Percentiles rank a stretch among this genome's conserved stretches.
Evolutionary conservation across 2,113 vertebrate genomes (phyloP).

Genomic region (Gobiocypris rarus): DNA sequence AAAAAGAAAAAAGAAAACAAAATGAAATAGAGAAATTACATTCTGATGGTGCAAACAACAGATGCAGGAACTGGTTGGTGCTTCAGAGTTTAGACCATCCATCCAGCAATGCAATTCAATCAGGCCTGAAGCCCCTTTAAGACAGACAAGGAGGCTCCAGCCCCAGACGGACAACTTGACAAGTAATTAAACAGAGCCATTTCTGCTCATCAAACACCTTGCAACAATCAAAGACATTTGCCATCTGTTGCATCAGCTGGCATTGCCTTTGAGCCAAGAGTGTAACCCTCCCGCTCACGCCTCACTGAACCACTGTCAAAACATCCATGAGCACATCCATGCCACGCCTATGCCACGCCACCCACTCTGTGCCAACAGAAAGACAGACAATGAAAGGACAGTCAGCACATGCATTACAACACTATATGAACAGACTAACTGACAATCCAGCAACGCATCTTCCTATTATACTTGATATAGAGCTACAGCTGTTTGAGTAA

Average conservation of each 20-base stretch:
- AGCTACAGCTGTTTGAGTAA: conserved; percentile 3
- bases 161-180: conserved; percentile 82
- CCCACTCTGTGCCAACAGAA: not conserved
- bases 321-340: conserved; percentile 34
- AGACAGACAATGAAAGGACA: not conserved
- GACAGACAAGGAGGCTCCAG: conserved; percentile 78
- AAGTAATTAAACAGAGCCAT: conserved; percentile 92
- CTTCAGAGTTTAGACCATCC: no score
- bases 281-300: conserved; percentile 35
- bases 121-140: conserved; percentile 52
- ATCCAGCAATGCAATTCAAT: conserved; percentile 16
- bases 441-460: not conserved
- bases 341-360: not conserved
- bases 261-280: conserved; percentile 65
- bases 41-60: not conserved
- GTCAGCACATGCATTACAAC: not conserved
- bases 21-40: not conserved
- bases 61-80: not conserved
- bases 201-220: conserved; percentile 84
- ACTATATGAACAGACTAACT: conserved; percentile 6
- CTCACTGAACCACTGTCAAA: conserved; percentile 50
- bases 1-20: conserved; percentile 41
- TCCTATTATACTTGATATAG: not conserved
- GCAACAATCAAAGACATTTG: conserved; percentile 80
- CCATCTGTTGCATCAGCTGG: conserved; percentile 91